Percentiles rank a stretch among this genome's conserved stretches.
phyloP scores from a whole-genome alignment of 1,140 invertebrate species.

The Cryptotermes secundus region DNA sequence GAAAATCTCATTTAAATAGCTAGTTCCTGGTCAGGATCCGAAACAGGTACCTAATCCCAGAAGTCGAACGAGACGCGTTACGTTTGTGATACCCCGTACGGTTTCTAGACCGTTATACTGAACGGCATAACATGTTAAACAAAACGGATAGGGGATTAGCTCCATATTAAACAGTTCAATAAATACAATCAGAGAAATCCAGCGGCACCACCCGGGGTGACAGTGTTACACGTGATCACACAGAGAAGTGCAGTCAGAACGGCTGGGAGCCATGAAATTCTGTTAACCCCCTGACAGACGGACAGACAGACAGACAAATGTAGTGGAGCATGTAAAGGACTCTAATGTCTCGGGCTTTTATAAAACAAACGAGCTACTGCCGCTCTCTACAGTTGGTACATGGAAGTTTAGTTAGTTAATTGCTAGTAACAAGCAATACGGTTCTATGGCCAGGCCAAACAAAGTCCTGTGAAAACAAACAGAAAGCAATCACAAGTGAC shows the following conservation, averaged over 20 bases:
- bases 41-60: no score
- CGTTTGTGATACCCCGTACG: no score
- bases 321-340: not conserved
- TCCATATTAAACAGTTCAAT: not conserved
- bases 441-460: not conserved
- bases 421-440: constrained; percentile 13
- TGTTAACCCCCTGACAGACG: not conserved
- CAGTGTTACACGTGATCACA: not conserved
- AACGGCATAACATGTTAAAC: no score
- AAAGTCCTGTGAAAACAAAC: not conserved
- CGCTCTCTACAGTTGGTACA: not conserved
- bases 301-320: not conserved
- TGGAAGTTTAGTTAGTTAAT: not conserved
- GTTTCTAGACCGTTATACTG: no score
- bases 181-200: not conserved
- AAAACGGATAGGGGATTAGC: not conserved
- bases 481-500: not conserved
- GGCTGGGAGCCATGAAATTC: not conserved
- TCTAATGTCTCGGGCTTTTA: not conserved
- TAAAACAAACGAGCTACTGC: not conserved
- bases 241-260: not conserved
- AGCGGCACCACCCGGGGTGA: not conserved
- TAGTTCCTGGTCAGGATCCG: no score
- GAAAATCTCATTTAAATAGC: no score
- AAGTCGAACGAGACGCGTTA: no score